Evolutionary conservation across 1,140 invertebrate genomes (phyloP).

Genomic region (Heliconius hermathena): DNA sequence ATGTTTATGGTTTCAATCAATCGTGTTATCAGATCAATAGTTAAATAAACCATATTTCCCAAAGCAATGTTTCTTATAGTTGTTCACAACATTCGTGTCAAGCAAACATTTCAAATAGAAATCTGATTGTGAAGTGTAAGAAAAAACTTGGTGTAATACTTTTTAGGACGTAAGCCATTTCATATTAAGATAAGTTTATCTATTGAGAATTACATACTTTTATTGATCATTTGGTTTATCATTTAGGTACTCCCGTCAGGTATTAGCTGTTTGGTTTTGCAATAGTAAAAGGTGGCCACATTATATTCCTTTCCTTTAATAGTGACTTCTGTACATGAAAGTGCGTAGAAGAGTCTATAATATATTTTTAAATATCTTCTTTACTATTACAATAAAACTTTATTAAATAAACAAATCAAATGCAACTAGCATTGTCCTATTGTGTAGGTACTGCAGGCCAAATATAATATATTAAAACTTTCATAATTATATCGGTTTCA

Average conservation of each 20-base stretch:
- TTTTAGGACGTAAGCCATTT: not conserved
- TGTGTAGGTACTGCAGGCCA: no score
- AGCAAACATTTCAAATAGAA: constrained; percentile 26
- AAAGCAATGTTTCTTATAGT: constrained; percentile 27
- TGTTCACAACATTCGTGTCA: constrained; percentile 20
- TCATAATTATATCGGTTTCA: no score
- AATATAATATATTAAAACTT: no score
- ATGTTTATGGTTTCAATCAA: not conserved
- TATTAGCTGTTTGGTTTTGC: not conserved
- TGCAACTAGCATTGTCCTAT: no score
- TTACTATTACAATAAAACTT: not conserved
- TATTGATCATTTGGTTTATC: not conserved
- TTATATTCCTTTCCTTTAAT: constrained; percentile 1
- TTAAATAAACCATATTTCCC: not conserved
- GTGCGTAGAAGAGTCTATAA: not conserved
- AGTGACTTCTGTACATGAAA: not conserved
- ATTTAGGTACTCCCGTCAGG: not conserved
- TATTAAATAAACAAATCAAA: no score
- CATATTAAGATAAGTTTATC: not conserved
- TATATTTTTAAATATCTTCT: not conserved
- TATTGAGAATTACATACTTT: not conserved
- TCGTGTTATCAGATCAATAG: not conserved
- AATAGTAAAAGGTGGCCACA: constrained; percentile 6
- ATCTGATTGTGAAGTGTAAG: constrained; percentile 14
- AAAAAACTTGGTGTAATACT: constrained; percentile 1